Conservation (phyloP, 30 jellyfish, hydroid and myxozoan species). For the Cassiopea xamachana region DNA sequence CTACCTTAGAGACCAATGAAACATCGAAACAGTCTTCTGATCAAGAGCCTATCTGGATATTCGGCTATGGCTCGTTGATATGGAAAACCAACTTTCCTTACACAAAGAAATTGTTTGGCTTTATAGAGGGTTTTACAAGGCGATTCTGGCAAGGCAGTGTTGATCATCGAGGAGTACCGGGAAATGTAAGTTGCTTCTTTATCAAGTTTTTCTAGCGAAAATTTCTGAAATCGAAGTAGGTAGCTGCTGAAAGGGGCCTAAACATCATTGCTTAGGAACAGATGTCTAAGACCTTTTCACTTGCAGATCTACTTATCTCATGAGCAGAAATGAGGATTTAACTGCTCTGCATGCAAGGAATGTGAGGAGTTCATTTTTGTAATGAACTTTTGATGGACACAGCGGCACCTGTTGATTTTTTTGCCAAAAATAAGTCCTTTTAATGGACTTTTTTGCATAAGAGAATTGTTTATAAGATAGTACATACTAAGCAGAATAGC, state of each 20-base stretch:
- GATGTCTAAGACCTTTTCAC: too few species aligned
- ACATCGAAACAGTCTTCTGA: slow-evolving; percentile 9
- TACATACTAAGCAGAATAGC: too few species aligned
- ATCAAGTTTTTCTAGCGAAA: neutral
- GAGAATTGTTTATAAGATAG: too few species aligned
- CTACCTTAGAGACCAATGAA: neutral
- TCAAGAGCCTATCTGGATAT: slow-evolving; percentile 79
- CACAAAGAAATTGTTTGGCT: slow-evolving; percentile 66
- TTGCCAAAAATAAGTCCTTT: too few species aligned
- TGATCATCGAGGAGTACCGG: slow-evolving; percentile 96
- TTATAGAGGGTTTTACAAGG: slow-evolving; percentile 73
- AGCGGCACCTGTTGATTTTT: too few species aligned
- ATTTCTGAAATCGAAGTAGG: neutral
- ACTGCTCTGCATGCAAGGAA: too few species aligned
- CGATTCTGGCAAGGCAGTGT: slow-evolving; percentile 99
- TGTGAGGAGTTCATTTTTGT: too few species aligned
- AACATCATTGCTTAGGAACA: too few species aligned
- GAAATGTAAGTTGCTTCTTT: slow-evolving; percentile 57
- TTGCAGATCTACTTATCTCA: too few species aligned
- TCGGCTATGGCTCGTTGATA: slow-evolving; percentile 96
- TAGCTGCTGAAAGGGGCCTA: neutral
- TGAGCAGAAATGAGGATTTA: too few species aligned
- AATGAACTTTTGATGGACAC: too few species aligned
- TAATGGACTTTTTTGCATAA: too few species aligned
- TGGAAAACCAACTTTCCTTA: slow-evolving; percentile 95